Percentiles rank a stretch among this genome's conserved stretches.
These are phyloP conservation scores for Phalacrocorax pelagicus DNA, from an alignment of 2,113 vertebrate species.

Conservation along the genomic window DNA sequence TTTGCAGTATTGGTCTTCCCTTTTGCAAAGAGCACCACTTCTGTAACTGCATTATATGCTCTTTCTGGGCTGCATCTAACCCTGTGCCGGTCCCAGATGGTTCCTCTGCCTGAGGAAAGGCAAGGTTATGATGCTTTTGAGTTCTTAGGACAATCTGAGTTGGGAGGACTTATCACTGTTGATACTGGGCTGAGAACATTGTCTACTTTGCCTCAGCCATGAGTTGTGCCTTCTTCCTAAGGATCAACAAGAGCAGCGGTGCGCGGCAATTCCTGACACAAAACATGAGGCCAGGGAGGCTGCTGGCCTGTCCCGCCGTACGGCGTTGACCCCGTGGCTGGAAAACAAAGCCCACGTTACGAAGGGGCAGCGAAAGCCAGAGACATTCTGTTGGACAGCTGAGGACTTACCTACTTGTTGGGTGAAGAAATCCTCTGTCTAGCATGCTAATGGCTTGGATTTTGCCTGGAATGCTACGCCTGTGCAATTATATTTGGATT, in stretches of 20 bases:
- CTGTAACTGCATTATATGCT: neutral
- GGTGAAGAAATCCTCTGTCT: neutral
- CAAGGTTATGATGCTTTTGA: neutral
- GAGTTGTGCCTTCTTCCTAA: neutral
- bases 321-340: neutral
- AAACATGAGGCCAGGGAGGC: too few relatives aligned
- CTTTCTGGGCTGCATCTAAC: neutral
- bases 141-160: neutral
- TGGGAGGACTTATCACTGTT: neutral
- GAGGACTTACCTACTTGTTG: neutral
- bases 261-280: neutral
- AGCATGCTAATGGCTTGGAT: neutral
- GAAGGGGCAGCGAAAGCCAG: neutral
- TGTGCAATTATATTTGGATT: neutral
- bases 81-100: neutral
- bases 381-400: neutral
- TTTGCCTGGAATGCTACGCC: neutral
- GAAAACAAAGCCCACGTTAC: rapidly evolving
- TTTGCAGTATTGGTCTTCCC: neutral
- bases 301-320: neutral
- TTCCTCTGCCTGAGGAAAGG: neutral
- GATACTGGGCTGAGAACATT: neutral
- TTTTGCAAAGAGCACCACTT: neutral
- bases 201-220: neutral
- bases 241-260: neutral